phyloP scores from a whole-genome alignment of 2,888 invertebrate genomes.

The Coronaproctus castanopsis region DNA sequence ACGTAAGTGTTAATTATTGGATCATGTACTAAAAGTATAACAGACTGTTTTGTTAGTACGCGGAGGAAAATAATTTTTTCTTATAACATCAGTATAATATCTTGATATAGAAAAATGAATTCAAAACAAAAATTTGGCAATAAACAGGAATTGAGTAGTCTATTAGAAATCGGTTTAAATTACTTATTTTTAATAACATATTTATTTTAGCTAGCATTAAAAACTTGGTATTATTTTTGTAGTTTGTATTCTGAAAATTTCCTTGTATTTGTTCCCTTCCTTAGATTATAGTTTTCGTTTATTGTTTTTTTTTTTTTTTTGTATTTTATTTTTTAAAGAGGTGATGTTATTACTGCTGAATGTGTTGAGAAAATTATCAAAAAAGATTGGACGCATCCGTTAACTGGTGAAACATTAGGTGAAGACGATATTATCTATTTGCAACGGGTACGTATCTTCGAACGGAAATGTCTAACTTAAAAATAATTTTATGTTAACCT shows the following conservation, averaged over 20 bases:
- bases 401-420: slow-evolving; percentile 59
- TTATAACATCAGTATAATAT: background rate
- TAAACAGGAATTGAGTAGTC: no score
- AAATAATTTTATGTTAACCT: no score
- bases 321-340: slow-evolving; percentile 45
- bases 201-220: no score
- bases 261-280: background rate
- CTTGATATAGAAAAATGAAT: background rate
- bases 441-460: slow-evolving; percentile 72
- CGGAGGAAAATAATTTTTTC: background rate
- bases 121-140: slow-evolving; percentile 6
- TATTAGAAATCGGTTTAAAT: no score
- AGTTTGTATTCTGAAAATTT: background rate
- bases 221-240: background rate
- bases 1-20: slow-evolving; percentile 38
- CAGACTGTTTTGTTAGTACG: background rate
- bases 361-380: slow-evolving; percentile 90
- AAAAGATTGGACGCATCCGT: slow-evolving; percentile 90
- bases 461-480: no score
- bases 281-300: background rate
- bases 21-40: background rate
- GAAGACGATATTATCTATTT: slow-evolving; percentile 83
- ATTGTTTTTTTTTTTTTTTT: slow-evolving; percentile 4
- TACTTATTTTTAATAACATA: no score
- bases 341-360: slow-evolving; percentile 86